Base-by-base conservation (phyloP, 2,797 vertebrate genomes). In the Orestias chungarensis region DNA sequence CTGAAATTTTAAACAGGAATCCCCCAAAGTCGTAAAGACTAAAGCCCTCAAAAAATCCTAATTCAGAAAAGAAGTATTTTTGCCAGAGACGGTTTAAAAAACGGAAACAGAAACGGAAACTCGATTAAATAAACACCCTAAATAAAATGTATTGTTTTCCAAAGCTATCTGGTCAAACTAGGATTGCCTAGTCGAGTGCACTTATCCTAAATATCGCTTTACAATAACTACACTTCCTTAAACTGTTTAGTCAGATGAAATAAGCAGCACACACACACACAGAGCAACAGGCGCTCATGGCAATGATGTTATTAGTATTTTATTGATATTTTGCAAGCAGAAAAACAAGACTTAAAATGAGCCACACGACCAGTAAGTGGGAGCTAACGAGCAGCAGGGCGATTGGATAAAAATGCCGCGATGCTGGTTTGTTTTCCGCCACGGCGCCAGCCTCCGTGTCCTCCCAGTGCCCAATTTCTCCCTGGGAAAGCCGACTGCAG, bases 321-420 rank as follows among this genome's bases (percentile, higher is more conserved):
- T 96, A 99, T 97, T 99, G 98, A 94, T 99, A 99, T 96, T 99
- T 99, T 95, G 98, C 98, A 96, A 99, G 96, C 93, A 99, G 95
- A 95, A 99, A 97, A 87, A 98, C 97, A 90, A 99, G 97, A 98
- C 98, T 99, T 96, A 99, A 95, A 95, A 99, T 99, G 92, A 99
- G 97, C 98, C 98, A 99, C 93, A 99, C 97, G 65, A 99, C 98
- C 94, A 99, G 96, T 94, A 99, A 94, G 93, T 99, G 98, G 66
- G 98, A 99, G 95, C 98, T 99, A 96, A 99, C 97, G 78, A 99
- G 98, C 93, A 99, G 96, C 93, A 99, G 95, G 91, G 98, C 97
- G 93, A 99, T 97, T 90, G 98, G 98, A 89, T 99, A 99, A 97
- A 99, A 99, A 96, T 99, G 98, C 89, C 97, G 96, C 82, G 97